Conservation (phyloP, 2,113 vertebrate species). For the Seriola aureovittata region DNA sequence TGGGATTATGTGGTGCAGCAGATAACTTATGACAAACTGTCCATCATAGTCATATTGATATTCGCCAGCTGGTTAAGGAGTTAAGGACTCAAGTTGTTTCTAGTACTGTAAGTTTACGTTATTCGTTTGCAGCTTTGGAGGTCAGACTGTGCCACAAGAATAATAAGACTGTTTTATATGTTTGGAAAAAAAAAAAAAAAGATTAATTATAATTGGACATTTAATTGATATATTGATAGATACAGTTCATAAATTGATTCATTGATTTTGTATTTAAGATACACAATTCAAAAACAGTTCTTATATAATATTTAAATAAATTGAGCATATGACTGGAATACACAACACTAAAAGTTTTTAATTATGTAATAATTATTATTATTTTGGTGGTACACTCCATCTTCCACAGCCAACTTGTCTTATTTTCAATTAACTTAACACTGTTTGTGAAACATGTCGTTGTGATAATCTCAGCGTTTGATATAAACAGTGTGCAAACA, state of each 20-base stretch:
- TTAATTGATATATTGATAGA: neutral
- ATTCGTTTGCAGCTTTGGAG: slow-evolving; percentile 27
- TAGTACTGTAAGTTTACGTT: slow-evolving; percentile 8
- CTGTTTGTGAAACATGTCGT: slow-evolving; percentile 42
- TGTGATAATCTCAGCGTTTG: slow-evolving; percentile 37
- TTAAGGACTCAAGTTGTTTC: slow-evolving; percentile 3
- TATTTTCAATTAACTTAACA: slow-evolving; percentile 8
- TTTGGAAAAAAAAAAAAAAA: neutral
- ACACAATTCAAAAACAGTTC: neutral
- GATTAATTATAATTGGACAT: neutral
- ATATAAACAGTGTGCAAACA: slow-evolving; percentile 29
- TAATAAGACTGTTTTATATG: neutral
- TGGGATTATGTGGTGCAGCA: slow-evolving; percentile 15
- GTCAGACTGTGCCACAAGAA: slow-evolving; percentile 42
- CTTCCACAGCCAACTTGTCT: slow-evolving; percentile 24
- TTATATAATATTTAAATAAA: neutral
- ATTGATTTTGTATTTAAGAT: neutral
- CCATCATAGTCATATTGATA: slow-evolving; percentile 31
- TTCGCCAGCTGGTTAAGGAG: slow-evolving; percentile 19
- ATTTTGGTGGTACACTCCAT: slow-evolving; percentile 34
- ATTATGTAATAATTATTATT: neutral
- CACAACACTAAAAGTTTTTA: neutral
- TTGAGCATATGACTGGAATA: neutral
- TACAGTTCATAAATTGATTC: neutral
- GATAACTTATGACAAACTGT: slow-evolving; percentile 43